phyloP scores from a whole-genome alignment of 2,113 vertebrate genomes.

The Ciconia maguari region DNA sequence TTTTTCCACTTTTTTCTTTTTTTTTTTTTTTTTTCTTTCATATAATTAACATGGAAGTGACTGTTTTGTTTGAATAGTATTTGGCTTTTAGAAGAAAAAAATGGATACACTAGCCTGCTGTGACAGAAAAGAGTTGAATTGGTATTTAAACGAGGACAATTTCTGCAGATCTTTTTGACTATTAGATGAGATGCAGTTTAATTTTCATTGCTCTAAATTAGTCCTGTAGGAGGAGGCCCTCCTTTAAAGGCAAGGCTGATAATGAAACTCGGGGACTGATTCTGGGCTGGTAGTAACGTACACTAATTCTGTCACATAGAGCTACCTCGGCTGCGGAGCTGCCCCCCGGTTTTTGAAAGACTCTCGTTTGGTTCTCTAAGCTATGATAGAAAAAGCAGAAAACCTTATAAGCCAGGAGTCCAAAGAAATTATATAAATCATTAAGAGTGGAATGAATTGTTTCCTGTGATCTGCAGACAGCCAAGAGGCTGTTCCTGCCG shows the following conservation, averaged over 20 bases:
- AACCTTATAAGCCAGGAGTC: neutral
- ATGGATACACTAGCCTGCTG: slow-evolving; percentile 49
- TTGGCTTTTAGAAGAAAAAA: slow-evolving; percentile 57
- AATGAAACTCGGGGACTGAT: neutral
- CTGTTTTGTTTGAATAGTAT: slow-evolving; percentile 45
- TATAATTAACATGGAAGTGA: slow-evolving; percentile 50
- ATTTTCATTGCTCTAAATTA: slow-evolving; percentile 56
- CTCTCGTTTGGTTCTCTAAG: neutral
- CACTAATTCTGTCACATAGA: neutral
- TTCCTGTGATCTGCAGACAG: slow-evolving; percentile 9
- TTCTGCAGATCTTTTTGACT: slow-evolving; percentile 42
- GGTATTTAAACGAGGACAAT: slow-evolving; percentile 51
- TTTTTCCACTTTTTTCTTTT: neutral
- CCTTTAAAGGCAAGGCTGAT: slow-evolving; percentile 16
- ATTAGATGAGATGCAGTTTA: slow-evolving; percentile 55
- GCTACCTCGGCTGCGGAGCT: neutral
- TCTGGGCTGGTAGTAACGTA: neutral
- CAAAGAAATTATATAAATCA: slow-evolving; percentile 31
- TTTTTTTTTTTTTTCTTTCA: neutral
- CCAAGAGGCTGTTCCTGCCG: neutral
- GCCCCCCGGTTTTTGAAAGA: neutral
- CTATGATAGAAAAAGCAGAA: slow-evolving; percentile 14
- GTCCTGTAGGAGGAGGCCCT: slow-evolving; percentile 18
- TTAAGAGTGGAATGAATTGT: slow-evolving; percentile 18
- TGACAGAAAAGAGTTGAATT: slow-evolving; percentile 43